Evolutionary conservation across 2,797 vertebrate genomes (phyloP).

Genomic region (Pangasius mekongensis): DNA sequence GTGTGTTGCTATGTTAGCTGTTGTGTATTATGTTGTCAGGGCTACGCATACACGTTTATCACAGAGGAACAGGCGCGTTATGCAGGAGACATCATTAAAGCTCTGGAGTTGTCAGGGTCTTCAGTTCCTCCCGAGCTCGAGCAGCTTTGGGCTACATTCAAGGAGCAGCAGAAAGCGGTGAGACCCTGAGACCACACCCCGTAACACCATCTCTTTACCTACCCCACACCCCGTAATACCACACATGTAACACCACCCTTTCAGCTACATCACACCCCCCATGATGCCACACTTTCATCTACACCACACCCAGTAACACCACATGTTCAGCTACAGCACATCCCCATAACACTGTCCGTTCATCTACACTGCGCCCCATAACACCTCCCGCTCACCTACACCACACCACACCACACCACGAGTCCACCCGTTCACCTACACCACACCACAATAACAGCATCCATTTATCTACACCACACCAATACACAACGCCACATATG

Average conservation of each 20-base stretch:
- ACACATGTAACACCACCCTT: background rate
- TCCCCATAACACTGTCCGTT: background rate
- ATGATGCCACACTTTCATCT: background rate
- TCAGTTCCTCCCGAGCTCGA: slow-evolving; percentile 88
- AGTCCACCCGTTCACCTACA: too few species aligned
- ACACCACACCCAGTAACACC: background rate
- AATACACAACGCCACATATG: too few species aligned
- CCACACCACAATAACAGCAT: too few species aligned
- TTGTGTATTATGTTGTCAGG: slow-evolving; percentile 71
- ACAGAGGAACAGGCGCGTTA: slow-evolving; percentile 94
- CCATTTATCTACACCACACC: too few species aligned
- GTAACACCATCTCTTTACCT: background rate
- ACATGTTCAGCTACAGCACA: background rate
- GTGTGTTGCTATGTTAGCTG: background rate
- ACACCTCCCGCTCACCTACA: too few species aligned
- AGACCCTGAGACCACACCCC: slow-evolving; percentile 38
- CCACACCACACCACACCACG: too few species aligned
- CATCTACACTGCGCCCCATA: too few species aligned
- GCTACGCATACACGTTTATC: slow-evolving; percentile 96
- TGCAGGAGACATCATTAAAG: slow-evolving; percentile 97
- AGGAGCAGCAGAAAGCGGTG: slow-evolving; percentile 97
- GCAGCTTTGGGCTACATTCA: slow-evolving; percentile 93
- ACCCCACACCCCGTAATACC: background rate
- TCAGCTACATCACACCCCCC: background rate
- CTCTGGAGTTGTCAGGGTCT: slow-evolving; percentile 90